Percentiles rank a stretch among this genome's conserved stretches.
phyloP scores from a whole-genome alignment of 2,113 vertebrate species.

The Alligator sinensis region DNA sequence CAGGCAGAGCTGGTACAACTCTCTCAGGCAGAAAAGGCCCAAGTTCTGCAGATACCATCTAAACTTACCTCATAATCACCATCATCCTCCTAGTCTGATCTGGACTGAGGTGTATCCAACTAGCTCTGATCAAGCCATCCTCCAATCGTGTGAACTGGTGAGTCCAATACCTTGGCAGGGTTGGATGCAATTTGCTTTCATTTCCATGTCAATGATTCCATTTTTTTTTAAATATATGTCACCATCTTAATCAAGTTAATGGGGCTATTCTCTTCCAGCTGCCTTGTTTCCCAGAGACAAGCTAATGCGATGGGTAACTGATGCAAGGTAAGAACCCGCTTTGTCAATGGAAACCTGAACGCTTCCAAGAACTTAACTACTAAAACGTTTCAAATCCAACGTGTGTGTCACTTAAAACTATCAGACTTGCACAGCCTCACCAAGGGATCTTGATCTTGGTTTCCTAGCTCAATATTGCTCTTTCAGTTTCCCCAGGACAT shows the following conservation, averaged over 20 bases:
- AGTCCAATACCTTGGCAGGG: neutral
- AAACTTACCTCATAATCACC: neutral
- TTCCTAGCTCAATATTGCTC: neutral
- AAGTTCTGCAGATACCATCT: neutral
- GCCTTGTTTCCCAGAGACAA: neutral
- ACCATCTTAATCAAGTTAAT: neutral
- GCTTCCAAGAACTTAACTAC: neutral
- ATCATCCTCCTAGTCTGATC: neutral
- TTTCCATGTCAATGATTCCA: neutral
- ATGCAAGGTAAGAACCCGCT: neutral
- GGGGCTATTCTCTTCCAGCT: neutral
- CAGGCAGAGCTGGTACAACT: neutral
- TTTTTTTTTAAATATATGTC: neutral
- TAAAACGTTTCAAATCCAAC: neutral
- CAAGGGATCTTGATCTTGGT: neutral
- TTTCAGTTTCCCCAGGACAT: neutral
- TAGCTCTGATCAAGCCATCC: accelerated
- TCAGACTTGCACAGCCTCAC: neutral
- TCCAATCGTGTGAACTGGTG: accelerated
- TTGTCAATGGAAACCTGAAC: neutral
- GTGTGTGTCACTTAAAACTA: neutral
- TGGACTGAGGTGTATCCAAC: neutral
- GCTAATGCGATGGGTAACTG: neutral
- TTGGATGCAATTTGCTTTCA: neutral
- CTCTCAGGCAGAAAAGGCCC: neutral